Percentiles rank a stretch among this genome's conserved stretches.
phyloP scores from a whole-genome alignment of 2,888 invertebrate genomes.

The Lathronympha strigana region DNA sequence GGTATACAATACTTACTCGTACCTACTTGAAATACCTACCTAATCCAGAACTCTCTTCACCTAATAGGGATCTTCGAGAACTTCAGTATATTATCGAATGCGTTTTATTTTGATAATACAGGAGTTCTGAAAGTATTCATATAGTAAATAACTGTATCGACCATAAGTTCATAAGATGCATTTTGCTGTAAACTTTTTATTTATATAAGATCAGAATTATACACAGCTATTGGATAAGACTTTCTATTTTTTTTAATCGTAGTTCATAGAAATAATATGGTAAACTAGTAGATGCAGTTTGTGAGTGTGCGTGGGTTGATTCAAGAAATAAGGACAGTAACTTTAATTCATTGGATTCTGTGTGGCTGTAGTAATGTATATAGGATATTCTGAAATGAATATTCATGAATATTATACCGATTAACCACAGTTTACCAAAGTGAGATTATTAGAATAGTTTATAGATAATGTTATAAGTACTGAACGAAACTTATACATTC shows the following conservation, averaged over 20 bases:
- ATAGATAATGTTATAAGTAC: constrained; percentile 37
- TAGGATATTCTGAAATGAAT: constrained; percentile 42
- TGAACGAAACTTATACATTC: constrained; percentile 22
- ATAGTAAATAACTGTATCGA: background rate
- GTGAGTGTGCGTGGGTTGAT: constrained; percentile 9
- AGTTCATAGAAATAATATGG: constrained; percentile 24
- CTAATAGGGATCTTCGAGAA: too few relatives aligned
- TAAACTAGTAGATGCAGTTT: constrained; percentile 31
- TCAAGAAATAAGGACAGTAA: constrained; percentile 13
- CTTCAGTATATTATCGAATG: too few relatives aligned
- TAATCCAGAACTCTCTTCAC: too few relatives aligned
- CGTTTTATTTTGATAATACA: background rate
- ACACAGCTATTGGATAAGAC: background rate
- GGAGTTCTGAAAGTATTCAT: background rate
- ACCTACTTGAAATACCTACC: too few relatives aligned
- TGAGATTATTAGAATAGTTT: constrained; percentile 81
- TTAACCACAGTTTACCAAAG: constrained; percentile 85
- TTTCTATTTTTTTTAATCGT: constrained; percentile 2
- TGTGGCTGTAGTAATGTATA: constrained; percentile 36
- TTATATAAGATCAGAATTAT: background rate
- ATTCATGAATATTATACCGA: constrained; percentile 59
- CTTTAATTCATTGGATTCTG: constrained; percentile 16
- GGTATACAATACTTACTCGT: too few relatives aligned
- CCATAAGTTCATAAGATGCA: background rate
- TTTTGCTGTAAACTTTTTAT: background rate